phyloP scores from a whole-genome alignment of 2,888 invertebrate genomes.

The Tenodera sinensis region DNA sequence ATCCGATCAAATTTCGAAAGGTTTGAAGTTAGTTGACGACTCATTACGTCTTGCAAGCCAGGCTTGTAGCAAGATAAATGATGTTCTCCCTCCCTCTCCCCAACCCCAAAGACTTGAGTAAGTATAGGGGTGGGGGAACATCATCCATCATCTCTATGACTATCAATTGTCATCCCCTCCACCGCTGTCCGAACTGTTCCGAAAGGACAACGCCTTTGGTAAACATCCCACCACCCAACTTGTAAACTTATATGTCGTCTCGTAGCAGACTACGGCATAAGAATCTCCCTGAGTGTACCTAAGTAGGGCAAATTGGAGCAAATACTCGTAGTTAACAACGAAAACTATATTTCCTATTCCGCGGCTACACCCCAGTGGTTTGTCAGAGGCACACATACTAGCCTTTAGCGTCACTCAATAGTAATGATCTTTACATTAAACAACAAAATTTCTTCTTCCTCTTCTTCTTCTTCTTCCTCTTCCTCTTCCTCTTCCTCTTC shows the following conservation, averaged over 20 bases:
- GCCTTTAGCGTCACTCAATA: too few species aligned
- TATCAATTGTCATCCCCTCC: not conserved
- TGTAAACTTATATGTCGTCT: not conserved
- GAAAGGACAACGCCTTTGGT: not conserved
- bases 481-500: too few species aligned
- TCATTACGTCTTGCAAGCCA: not conserved
- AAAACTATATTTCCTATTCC: too few species aligned
- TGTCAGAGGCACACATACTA: too few species aligned
- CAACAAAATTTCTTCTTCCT: too few species aligned
- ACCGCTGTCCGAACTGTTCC: not conserved
- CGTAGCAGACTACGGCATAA: too few species aligned
- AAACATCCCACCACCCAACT: not conserved
- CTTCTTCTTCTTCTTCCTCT: too few species aligned
- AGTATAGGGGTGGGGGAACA: not conserved
- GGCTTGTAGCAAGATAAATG: not conserved
- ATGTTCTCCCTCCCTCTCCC: not conserved
- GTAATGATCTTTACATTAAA: too few species aligned
- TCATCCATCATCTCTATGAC: not conserved
- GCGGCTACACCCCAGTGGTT: too few species aligned
- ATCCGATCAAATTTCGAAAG: not conserved
- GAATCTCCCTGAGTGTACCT: too few species aligned
- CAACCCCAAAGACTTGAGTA: not conserved
- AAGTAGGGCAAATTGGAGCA: too few species aligned
- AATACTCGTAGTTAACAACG: too few species aligned
- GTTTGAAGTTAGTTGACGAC: not conserved